Conservation (phyloP, 2,113 vertebrate genomes). For the Procapra przewalskii region DNA sequence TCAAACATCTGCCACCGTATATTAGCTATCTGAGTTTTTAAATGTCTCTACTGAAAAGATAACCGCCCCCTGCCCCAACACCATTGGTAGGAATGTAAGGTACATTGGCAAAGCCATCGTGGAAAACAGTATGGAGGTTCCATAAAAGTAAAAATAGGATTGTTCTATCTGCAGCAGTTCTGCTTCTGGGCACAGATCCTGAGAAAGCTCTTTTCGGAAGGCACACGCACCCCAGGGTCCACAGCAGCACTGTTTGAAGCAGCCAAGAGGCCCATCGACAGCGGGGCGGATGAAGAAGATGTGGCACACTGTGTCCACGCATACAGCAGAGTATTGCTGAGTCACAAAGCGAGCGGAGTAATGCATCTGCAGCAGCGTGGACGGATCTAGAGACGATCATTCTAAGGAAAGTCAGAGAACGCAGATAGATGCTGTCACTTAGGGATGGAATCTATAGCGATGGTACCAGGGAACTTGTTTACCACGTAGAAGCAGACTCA, state of each 20-base stretch:
- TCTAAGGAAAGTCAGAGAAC: not conserved
- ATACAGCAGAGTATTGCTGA: not conserved
- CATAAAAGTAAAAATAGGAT: not conserved
- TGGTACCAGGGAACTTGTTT: not conserved
- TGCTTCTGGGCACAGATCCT: not conserved
- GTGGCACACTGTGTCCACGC: rapidly evolving
- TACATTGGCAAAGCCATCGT: not conserved
- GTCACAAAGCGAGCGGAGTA: not conserved
- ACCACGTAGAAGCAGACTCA: not conserved
- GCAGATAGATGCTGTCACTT: not conserved
- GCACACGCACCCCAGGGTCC: not conserved
- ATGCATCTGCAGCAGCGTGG: not conserved
- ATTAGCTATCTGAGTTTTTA: not conserved
- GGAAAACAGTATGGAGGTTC: not conserved
- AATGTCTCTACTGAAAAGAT: not conserved
- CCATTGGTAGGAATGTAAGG: not conserved
- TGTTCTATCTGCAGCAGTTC: not conserved
- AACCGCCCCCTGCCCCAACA: rapidly evolving
- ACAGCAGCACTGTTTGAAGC: not conserved
- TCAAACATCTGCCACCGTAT: not conserved
- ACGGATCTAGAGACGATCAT: not conserved
- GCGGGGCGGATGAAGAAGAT: not conserved
- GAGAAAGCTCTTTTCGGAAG: not conserved
- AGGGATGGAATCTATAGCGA: not conserved
- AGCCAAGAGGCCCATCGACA: not conserved